Evolutionary conservation across 2,888 invertebrate species (phyloP).

Genomic region (Litoditis marina): DNA sequence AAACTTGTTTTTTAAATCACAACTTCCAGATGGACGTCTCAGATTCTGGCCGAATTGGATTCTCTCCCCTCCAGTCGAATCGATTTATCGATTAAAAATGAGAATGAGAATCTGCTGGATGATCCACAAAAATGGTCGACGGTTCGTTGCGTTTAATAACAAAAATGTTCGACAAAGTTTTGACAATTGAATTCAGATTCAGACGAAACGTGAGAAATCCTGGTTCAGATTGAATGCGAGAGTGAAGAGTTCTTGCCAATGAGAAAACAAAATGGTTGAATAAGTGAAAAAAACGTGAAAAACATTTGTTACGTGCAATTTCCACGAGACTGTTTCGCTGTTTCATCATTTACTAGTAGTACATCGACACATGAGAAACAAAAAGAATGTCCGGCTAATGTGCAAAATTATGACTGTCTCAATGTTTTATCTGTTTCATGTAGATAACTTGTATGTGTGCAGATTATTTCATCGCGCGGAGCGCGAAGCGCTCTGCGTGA

Average conservation of each 20-base stretch:
- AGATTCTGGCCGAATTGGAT: constrained; percentile 46
- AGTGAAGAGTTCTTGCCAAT: background rate
- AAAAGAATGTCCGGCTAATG: too few species aligned
- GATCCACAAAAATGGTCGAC: background rate
- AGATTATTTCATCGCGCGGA: background rate
- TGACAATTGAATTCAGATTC: too few species aligned
- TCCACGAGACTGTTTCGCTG: too few species aligned
- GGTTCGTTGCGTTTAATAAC: constrained; percentile 1
- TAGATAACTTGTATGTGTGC: background rate
- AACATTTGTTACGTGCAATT: too few species aligned
- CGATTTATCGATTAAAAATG: constrained; percentile 16
- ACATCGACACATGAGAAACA: too few species aligned
- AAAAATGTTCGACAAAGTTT: too few species aligned
- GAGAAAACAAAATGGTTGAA: too few species aligned
- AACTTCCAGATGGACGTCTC: constrained; percentile 43
- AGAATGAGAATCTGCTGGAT: background rate
- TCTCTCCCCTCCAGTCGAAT: constrained; percentile 38
- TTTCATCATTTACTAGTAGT: too few species aligned
- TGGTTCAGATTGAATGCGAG: background rate
- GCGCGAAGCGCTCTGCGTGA: too few species aligned
- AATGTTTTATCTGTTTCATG: too few species aligned
- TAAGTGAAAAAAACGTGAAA: too few species aligned
- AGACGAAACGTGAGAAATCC: background rate
- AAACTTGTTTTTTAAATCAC: background rate
- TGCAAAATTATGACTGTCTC: too few species aligned